Evolutionary conservation across 2,113 vertebrate species (phyloP).

Genomic region (Origma solitaria): DNA sequence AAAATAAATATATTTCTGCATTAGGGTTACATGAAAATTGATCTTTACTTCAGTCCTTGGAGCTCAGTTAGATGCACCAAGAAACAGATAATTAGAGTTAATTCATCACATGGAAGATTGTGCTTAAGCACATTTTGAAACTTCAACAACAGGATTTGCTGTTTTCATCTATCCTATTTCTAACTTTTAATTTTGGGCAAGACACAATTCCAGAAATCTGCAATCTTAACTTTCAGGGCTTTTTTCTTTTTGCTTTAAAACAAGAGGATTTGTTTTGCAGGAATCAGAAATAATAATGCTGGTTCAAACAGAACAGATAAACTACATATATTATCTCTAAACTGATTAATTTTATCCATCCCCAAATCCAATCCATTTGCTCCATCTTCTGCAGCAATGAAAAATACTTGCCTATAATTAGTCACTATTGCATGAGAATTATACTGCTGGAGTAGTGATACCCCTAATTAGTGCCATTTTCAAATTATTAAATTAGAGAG

Average conservation of each 20-base stretch:
- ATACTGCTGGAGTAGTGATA: background rate
- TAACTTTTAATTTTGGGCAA: background rate
- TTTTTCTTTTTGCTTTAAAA: background rate
- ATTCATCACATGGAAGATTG: background rate
- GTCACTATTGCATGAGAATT: background rate
- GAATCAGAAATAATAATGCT: background rate
- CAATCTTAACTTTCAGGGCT: rapidly evolving
- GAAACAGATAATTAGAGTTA: background rate
- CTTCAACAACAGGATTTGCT: background rate
- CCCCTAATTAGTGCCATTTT: background rate
- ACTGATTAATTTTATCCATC: background rate
- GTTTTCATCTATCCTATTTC: background rate
- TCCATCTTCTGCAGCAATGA: background rate
- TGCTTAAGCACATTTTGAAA: background rate
- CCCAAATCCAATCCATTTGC: background rate
- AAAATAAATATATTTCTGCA: background rate
- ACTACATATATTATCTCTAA: background rate
- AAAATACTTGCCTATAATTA: background rate
- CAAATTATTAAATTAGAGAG: background rate
- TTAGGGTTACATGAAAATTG: background rate
- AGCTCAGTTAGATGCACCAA: background rate
- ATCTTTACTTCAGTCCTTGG: background rate
- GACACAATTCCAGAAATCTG: background rate
- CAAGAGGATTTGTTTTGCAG: background rate
- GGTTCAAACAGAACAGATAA: background rate